Percentiles rank a stretch among this genome's conserved stretches.
These are phyloP conservation scores for Microcaecilia unicolor DNA, from an alignment of 2,797 vertebrate species.

Conservation along the genomic window DNA sequence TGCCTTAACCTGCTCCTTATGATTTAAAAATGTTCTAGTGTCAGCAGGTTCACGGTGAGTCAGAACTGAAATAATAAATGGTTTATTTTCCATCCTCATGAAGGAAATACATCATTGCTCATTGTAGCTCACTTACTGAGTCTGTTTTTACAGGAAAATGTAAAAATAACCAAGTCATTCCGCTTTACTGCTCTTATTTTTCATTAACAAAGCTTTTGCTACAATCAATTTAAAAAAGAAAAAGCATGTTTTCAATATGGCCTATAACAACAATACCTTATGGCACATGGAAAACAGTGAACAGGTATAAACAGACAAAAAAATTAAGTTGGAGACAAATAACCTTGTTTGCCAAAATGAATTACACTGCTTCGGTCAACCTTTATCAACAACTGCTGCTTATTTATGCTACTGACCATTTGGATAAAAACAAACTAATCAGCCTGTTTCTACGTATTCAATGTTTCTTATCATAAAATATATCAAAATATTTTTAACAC, in stretches of 20 bases:
- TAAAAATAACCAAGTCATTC: conserved; percentile 90
- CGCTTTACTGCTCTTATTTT: conserved; percentile 42
- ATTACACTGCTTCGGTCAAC: conserved; percentile 15
- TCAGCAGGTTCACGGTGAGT: conserved; percentile 73
- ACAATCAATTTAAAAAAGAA: conserved; percentile 40
- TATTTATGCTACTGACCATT: conserved; percentile 6
- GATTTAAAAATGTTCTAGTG: conserved; percentile 54
- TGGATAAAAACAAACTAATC: conserved; percentile 1
- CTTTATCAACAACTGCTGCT: conserved; percentile 26
- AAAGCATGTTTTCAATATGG: conserved; percentile 37
- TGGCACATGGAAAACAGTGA: conserved; percentile 30
- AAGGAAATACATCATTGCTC: conserved; percentile 97
- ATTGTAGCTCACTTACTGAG: conserved; percentile 73
- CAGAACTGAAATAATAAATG: conserved; percentile 87
- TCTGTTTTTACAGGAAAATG: conserved; percentile 90
- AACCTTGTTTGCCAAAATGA: conserved; percentile 30
- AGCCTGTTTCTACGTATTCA: not conserved
- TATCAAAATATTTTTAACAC: too few species aligned
- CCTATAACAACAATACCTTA: conserved; percentile 42
- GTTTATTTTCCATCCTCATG: conserved; percentile 87
- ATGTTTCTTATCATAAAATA: too few species aligned
- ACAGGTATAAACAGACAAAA: conserved; percentile 29
- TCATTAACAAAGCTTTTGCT: conserved; percentile 48
- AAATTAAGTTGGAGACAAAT: conserved; percentile 33
- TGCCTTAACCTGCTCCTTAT: conserved; percentile 61